Conservation (phyloP, 1,140 invertebrate species). For the Apis florea region DNA sequence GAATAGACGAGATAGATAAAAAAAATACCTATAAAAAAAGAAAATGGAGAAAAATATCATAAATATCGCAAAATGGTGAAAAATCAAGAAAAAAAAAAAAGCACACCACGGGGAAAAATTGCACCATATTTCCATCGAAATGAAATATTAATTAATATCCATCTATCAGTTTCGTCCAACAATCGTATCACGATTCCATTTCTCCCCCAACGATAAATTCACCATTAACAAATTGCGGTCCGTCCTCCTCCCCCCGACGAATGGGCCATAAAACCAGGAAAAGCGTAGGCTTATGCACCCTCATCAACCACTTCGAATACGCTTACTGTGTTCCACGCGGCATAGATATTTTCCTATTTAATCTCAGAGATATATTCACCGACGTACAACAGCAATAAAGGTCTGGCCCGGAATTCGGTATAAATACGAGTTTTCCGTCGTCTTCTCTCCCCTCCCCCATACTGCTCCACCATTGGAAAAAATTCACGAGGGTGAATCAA, state of each 20-base stretch:
- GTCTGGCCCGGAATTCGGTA: constrained; percentile 69
- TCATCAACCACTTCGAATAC: not conserved
- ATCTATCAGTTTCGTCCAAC: not conserved
- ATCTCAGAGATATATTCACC: constrained; percentile 70
- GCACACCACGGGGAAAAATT: not conserved
- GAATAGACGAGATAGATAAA: too few species aligned
- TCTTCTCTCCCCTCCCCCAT: constrained; percentile 59
- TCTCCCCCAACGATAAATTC: not conserved
- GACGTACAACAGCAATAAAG: constrained; percentile 73
- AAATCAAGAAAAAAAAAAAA: too few species aligned
- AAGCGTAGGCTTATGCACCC: not conserved
- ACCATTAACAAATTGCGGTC: constrained; percentile 37
- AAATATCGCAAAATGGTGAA: too few species aligned
- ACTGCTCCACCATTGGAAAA: constrained; percentile 75
- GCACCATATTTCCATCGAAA: not conserved
- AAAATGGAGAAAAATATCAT: too few species aligned
- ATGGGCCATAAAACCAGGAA: not conserved
- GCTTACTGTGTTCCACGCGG: not conserved
- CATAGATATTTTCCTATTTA: constrained; percentile 55
- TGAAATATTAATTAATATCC: constrained; percentile 23
- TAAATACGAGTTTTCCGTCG: constrained; percentile 70
- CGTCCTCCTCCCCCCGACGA: not conserved
- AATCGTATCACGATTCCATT: not conserved
- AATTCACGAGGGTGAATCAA: constrained; percentile 58
- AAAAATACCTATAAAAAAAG: too few species aligned